phyloP scores from a whole-genome alignment of 2,888 invertebrate species.

The Seira sanloemensis region DNA sequence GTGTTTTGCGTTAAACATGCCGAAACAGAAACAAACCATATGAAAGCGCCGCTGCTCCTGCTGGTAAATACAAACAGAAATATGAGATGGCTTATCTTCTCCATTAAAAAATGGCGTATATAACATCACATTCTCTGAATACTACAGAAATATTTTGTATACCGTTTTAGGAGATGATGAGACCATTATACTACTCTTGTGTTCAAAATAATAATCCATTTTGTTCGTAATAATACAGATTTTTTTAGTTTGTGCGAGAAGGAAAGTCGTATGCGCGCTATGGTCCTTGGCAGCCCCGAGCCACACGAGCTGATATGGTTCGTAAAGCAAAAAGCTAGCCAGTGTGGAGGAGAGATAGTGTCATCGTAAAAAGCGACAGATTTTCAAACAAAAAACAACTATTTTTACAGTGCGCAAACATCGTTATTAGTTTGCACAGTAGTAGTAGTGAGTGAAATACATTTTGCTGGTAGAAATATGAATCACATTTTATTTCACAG shows the following conservation, averaged over 20 bases:
- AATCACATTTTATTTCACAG: slow-evolving; percentile 4
- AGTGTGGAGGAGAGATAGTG: background rate
- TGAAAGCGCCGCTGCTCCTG: too few relatives aligned
- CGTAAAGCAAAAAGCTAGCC: slow-evolving; percentile 55
- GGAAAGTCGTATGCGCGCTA: background rate
- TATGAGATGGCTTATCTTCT: background rate
- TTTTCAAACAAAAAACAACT: slow-evolving; percentile 9
- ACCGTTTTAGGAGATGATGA: slow-evolving; percentile 3
- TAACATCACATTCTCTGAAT: background rate
- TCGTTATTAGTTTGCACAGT: background rate
- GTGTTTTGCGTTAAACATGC: background rate
- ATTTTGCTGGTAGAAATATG: background rate
- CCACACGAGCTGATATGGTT: slow-evolving; percentile 29
- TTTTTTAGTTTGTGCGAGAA: background rate
- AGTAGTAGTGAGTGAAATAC: background rate
- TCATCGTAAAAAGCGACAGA: slow-evolving; percentile 24
- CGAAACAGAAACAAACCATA: background rate
- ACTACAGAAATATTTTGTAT: background rate
- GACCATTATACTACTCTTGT: slow-evolving; percentile 20
- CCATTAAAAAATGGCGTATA: background rate
- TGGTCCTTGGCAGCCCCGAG: background rate
- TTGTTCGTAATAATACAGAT: slow-evolving; percentile 22
- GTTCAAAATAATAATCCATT: slow-evolving; percentile 52
- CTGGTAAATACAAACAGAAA: background rate
- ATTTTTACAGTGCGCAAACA: slow-evolving; percentile 2